Evolutionary conservation across 2,888 invertebrate species (phyloP), one percentile per base, ranked within the genome.

Genomic region (Acrobasis consociella): DNA sequence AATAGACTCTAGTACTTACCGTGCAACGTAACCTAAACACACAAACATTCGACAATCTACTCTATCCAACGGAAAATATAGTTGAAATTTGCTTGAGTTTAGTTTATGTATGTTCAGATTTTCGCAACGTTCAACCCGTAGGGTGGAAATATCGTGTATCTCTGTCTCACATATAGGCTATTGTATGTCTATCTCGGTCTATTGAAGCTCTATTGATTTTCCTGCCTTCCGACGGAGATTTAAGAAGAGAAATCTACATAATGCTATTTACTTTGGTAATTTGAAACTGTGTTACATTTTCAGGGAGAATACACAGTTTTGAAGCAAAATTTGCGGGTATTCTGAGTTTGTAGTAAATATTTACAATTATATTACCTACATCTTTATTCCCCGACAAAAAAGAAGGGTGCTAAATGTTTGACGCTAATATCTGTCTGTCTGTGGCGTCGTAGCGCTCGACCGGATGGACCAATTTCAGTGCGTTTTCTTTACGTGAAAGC

Each of bases 191-290:
- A 15, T 84, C 81, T 69, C 73, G 67, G 22, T 70, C 77, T 64
- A 55, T 62, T 64, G 65, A 69, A 65, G 74, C 73, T 82, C 78
- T 87, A 87, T 87, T 86, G 87, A 87, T 87, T 87, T 87, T 86
- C 82, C 55, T 39, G 38, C 55, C 55, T 56, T 72, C 69, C 72
- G 74, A 77, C 76, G 76, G 71, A 70, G 70, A 72, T 74, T 74
- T 77, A 78, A 77, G 76, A 78, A 78, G 72, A 70, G 67, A 69
- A 78, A 85, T 85, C 83, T 85, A 79, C 83, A 85, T 85, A 81
- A 76, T 75, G 78, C 78, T 76, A 79, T 81, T 78, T 80, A 70
- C 68, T 73, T 67, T 64, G 62, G 38, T 55, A 65, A 67, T 65
- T 64, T 60, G 66, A 62, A 67, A 46, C 11, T 66, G 61, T 60